Base-by-base conservation (phyloP, 2,113 vertebrate species). In the Zootoca vivipara region DNA sequence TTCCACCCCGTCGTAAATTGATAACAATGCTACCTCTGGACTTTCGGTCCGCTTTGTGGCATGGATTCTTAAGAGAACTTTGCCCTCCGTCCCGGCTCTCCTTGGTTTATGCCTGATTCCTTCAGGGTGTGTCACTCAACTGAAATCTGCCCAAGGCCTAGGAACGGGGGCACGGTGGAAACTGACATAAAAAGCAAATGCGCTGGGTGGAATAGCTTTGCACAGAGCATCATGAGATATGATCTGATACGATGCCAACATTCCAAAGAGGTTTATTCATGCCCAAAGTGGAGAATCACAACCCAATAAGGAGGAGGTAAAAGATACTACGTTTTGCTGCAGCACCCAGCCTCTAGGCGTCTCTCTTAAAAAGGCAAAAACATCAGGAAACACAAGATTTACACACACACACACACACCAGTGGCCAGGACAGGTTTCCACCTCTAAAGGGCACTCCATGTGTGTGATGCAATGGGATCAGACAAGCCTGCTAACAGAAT, bases 381-480 rank as follows among this genome's bases (percentile, higher is more conserved):
- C 58, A 1, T 62, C 16, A 62, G 13, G 58, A 20, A 62, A 20
- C 58, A 62, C 18, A 52, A 52, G 46, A 52, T 10, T 52, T 52
- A 12, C 46, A 52, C 46, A 52, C 46, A 12, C 46, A 12, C 12
- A 2, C 10, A 9, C 10, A 46, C 33, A 82, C 91, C 77, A 0
- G 46, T 79, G 70, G 93, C 94, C 89, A 93, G 96, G 92, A 70
- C 89, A 15, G 86, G 70, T 3, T 86, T 83, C 10, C 78, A 90
- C 93, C 97, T 92, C 95, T 95, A 93, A 96, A 95, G 96, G 97
- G 96, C 95, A 95, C 94, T 96, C 92, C 96, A 91, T 58, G 93
- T 95, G 95, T 16, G 8, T 7, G 69, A 95, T 72, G 86, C 79
- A 40, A 81, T 2, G 52, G 56, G 40, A 82, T 42, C 92, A 52